Evolutionary conservation across 1,140 invertebrate species (phyloP).

Genomic region (Ceratina japonica): DNA sequence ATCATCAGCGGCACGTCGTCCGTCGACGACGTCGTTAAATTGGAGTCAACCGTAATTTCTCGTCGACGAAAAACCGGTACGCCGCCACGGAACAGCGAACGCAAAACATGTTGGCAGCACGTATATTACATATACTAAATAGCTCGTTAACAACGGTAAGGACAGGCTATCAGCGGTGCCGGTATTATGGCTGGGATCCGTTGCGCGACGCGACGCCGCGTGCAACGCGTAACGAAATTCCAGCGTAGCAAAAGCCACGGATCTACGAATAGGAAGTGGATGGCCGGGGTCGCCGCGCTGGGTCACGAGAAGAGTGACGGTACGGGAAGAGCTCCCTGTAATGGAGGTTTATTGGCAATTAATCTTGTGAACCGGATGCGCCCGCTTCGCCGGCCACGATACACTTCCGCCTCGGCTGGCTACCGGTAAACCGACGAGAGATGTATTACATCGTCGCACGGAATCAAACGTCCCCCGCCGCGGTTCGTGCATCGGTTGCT

Average conservation of each 20-base stretch:
- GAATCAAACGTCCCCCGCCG: constrained; percentile 56
- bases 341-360: constrained; percentile 68
- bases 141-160: neutral
- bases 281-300: constrained; percentile 39
- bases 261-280: constrained; percentile 17
- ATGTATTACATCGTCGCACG: constrained; percentile 62
- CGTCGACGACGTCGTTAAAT: neutral
- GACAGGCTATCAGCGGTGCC: too few relatives aligned
- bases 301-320: constrained; percentile 60
- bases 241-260: neutral
- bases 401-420: constrained; percentile 64
- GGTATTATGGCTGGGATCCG: too few relatives aligned
- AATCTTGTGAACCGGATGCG: constrained; percentile 65
- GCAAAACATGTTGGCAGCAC: neutral
- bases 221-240: constrained; percentile 31
- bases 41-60: neutral
- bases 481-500: neutral
- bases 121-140: neutral
- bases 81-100: neutral
- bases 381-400: constrained; percentile 63
- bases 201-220: constrained; percentile 5
- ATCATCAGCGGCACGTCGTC: neutral
- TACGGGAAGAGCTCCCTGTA: constrained; percentile 59
- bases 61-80: neutral
- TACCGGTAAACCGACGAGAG: constrained; percentile 61